These are phyloP conservation scores for Pogonocherus hispidulus DNA, from an alignment of 2,888 invertebrate species.

Conservation along the genomic window DNA sequence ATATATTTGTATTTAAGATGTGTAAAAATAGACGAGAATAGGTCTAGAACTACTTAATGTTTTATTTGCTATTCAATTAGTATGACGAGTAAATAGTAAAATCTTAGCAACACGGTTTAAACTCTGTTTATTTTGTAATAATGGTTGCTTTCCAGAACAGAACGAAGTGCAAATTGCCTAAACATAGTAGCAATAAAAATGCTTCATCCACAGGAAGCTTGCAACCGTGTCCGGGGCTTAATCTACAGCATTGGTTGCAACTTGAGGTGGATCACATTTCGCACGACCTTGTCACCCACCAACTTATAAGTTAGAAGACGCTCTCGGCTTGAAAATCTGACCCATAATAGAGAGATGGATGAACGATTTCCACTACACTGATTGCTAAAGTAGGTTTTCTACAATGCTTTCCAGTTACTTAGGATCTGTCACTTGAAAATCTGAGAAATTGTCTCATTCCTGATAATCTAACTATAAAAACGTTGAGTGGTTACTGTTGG, in stretches of 20 bases:
- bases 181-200: too few species aligned
- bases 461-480: background rate
- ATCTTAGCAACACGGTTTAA: too few species aligned
- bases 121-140: too few species aligned
- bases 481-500: slow-evolving; percentile 1
- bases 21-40: too few species aligned
- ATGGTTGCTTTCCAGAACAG: too few species aligned
- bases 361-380: background rate
- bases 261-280: slow-evolving; percentile 4
- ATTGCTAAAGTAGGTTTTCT: background rate
- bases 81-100: too few species aligned
- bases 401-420: slow-evolving; percentile 2
- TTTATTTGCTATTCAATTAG: too few species aligned
- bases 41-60: too few species aligned
- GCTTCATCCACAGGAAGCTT: too few species aligned
- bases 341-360: slow-evolving; percentile 11
- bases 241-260: background rate
- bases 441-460: slow-evolving; percentile 3
- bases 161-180: too few species aligned
- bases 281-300: slow-evolving; percentile 6
- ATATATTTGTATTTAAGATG: too few species aligned
- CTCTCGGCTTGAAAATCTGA: slow-evolving; percentile 10
- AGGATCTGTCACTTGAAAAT: slow-evolving; percentile 10
- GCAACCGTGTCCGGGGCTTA: background rate
- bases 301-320: background rate